phyloP scores from a whole-genome alignment of 2,797 vertebrate species.

The Serranus cabrilla region DNA sequence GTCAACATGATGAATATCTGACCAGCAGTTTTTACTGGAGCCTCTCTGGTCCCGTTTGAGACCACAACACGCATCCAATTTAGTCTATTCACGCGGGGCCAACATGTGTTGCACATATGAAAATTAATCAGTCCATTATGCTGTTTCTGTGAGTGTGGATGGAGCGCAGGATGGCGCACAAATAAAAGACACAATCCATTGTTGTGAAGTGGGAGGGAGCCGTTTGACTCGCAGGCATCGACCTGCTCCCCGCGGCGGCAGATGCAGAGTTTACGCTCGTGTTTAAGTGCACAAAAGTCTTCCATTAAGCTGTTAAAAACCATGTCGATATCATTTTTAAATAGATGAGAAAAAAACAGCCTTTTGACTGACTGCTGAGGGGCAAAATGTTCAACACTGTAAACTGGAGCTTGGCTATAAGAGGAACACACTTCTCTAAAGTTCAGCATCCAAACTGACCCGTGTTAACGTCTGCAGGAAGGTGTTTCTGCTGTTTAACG shows the following conservation, averaged over 20 bases:
- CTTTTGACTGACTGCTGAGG: no score
- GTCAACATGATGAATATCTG: conserved; percentile 54
- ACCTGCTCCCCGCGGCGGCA: no score
- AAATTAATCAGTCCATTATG: conserved; percentile 29
- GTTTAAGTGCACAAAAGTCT: background rate
- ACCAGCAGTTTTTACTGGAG: conserved; percentile 14
- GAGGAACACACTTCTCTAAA: background rate
- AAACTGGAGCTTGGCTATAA: background rate
- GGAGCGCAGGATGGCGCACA: background rate
- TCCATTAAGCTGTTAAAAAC: background rate
- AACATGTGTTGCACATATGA: background rate
- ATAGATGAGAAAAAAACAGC: no score
- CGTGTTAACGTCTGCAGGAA: background rate
- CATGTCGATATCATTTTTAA: no score
- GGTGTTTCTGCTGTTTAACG: background rate
- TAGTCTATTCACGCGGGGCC: conserved; percentile 37
- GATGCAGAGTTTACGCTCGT: no score
- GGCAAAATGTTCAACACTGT: no score
- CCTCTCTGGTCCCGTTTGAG: background rate
- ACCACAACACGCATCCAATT: conserved; percentile 24
- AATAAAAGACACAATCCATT: no score
- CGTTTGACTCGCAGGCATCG: no score
- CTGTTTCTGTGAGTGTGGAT: no score
- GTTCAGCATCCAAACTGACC: background rate
- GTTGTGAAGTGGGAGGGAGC: no score